Evolutionary conservation across 2,797 vertebrate genomes (phyloP), one percentile per base, ranked within the genome.

Genomic region (Lagodon rhomboides): DNA sequence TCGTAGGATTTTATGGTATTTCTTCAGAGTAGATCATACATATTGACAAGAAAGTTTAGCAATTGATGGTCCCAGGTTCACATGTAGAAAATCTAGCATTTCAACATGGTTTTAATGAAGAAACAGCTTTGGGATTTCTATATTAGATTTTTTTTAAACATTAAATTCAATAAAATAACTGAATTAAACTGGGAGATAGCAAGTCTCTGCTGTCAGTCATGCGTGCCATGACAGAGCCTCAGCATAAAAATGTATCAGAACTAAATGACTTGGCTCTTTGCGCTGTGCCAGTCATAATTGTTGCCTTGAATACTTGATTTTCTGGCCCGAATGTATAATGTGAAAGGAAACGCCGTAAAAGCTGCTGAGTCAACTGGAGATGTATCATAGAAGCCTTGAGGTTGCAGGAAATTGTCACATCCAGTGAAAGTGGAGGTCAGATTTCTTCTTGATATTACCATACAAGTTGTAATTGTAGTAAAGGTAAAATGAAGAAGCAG

Each of bases 241-340:
- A 27, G 54, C 62, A 53, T 49, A 43, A 73, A 75, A 75, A 75
- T 60, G n/a, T 53, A 79, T 81, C 20, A 54, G 25, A 43, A 54
- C 20, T 64, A 69, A 88, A 79, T 79, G n/a, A 64, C 27, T 20
- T 59, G 53, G 34, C 46, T 72, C 34, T 58, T 76, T 5, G 7
- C 65, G 66, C 13, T 63, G n/a, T 82, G 65, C 46, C 65, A 53
- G 23, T 55, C 75, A 49, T 84, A 66, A 63, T 64, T 68, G 65
- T 69, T 67, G 51, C 41, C 64, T 73, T 73, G 41, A 74, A 82
- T 73, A 53, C 47, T 68, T 56, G 7, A 76, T 83, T 61, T 79
- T 34, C 59, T 75, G 54, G 61, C 68, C 54, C 80, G 87, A 74
- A 79, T 85, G 27, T 50, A 79, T 75, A 73, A 85, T 86, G 58